phyloP scores from a whole-genome alignment of 2,888 invertebrate genomes.

The Lithophane socia region DNA sequence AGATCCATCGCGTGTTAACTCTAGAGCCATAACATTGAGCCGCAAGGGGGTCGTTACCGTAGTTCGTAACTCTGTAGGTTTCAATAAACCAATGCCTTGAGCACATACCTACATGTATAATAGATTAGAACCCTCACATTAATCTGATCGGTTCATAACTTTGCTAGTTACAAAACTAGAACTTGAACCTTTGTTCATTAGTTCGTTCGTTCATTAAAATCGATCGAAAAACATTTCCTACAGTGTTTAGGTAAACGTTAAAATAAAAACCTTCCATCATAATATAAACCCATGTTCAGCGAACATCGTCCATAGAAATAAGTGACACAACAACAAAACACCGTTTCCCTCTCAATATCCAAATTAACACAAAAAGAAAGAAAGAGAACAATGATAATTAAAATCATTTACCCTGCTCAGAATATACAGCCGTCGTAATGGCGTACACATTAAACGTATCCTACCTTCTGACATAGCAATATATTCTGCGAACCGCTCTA shows the following conservation, averaged over 20 bases:
- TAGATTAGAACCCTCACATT: conserved; percentile 60
- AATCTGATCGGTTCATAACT: conserved; percentile 56
- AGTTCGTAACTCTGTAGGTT: conserved; percentile 56
- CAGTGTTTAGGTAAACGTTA: neutral
- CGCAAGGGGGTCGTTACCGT: conserved; percentile 42
- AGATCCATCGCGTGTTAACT: neutral
- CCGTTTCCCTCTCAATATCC: conserved; percentile 12
- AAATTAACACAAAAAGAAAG: conserved; percentile 54
- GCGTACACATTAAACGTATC: conserved; percentile 44
- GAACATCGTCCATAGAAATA: conserved; percentile 6
- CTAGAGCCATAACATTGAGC: conserved; percentile 34
- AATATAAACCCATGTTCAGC: neutral
- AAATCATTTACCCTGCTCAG: conserved; percentile 57
- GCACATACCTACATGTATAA: conserved; percentile 53
- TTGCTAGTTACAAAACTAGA: conserved; percentile 43
- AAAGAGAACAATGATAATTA: conserved; percentile 54
- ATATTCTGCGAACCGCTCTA: conserved; percentile 44
- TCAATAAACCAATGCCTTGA: conserved; percentile 58
- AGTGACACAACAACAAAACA: conserved; percentile 20
- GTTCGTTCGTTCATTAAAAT: no score
- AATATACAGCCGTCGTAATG: conserved; percentile 54
- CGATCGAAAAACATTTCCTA: neutral
- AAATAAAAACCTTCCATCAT: neutral
- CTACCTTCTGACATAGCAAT: conserved; percentile 48
- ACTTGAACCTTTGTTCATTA: conserved; percentile 43